Evolutionary conservation across 2,113 vertebrate species (phyloP).

Genomic region (Poicephalus meyeri): DNA sequence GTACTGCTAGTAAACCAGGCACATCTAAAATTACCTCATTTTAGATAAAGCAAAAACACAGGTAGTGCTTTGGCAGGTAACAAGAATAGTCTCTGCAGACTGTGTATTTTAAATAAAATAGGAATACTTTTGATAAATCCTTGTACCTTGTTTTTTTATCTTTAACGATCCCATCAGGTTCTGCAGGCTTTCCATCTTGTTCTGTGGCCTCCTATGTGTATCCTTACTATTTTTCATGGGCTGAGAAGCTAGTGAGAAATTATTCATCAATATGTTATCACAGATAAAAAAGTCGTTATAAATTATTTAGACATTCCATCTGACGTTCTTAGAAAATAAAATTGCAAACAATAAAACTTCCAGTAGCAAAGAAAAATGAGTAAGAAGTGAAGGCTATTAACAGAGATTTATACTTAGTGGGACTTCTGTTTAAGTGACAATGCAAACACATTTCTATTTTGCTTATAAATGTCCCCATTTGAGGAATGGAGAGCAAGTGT

Average conservation of each 20-base stretch:
- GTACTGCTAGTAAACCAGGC: not conserved
- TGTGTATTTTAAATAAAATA: not conserved
- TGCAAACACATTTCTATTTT: not conserved
- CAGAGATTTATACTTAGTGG: not conserved
- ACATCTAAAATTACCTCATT: not conserved
- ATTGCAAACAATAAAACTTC: not conserved
- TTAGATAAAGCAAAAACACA: not conserved
- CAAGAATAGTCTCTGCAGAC: not conserved
- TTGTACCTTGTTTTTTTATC: slow-evolving; percentile 68
- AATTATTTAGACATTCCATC: not conserved
- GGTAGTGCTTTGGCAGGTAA: not conserved
- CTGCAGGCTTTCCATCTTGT: slow-evolving; percentile 69
- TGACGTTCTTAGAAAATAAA: not conserved
- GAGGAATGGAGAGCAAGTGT: not conserved
- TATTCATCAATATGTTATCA: not conserved
- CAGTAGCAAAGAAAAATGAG: not conserved
- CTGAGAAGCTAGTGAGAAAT: slow-evolving; percentile 59
- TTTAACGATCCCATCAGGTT: slow-evolving; percentile 67
- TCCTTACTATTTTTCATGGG: slow-evolving; percentile 37
- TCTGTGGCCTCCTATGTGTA: slow-evolving; percentile 61
- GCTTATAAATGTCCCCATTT: not conserved
- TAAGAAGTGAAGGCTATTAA: not conserved
- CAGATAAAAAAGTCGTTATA: not conserved
- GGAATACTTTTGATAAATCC: not conserved
- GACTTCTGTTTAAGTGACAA: not conserved